These are phyloP conservation scores for Leptopilina syphax DNA, from an alignment of 2,888 invertebrate species.

Conservation along the genomic window DNA sequence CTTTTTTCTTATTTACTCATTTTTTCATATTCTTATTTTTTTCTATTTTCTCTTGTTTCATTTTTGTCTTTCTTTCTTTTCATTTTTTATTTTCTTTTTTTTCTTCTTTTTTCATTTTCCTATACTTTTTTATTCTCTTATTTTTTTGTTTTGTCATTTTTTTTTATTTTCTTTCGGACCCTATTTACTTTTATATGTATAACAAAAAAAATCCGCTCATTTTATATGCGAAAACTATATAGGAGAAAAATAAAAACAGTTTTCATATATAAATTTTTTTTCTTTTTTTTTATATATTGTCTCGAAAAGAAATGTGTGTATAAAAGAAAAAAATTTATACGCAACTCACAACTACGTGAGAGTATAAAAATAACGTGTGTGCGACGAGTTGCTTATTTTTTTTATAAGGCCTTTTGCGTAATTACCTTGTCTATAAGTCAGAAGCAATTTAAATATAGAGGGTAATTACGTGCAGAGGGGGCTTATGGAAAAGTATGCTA, in stretches of 20 bases:
- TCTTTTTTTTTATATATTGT: neutral
- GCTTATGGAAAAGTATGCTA: neutral
- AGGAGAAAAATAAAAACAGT: neutral
- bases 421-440: constrained; percentile 6
- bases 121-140: no score
- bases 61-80: no score
- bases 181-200: no score
- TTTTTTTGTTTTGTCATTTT: no score
- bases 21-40: no score
- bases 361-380: neutral
- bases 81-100: no score
- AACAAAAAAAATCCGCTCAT: no score
- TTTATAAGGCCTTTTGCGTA: constrained; percentile 6
- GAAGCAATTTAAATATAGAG: constrained; percentile 17
- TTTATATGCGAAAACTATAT: no score
- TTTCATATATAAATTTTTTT: neutral
- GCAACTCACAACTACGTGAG: neutral
- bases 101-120: no score
- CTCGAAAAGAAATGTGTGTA: neutral
- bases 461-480: neutral
- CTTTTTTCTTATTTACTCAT: no score
- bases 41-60: no score
- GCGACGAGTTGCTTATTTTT: constrained; percentile 2
- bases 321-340: neutral
- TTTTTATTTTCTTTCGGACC: no score